Conservation (phyloP, 2,113 vertebrate species). For the Tychaedon coryphoeus region DNA sequence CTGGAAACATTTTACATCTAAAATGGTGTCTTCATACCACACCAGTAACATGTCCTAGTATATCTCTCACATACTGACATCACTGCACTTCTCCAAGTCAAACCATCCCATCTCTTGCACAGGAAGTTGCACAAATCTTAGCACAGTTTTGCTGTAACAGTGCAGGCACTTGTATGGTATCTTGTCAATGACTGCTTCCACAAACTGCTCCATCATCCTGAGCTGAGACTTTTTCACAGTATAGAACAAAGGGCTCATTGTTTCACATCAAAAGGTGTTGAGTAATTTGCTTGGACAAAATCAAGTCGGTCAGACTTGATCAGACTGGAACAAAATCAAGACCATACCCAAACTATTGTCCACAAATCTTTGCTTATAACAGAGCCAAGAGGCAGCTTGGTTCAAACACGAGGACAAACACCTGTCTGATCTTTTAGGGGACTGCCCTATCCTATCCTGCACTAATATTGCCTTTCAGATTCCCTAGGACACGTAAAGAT, state of each 20-base stretch:
- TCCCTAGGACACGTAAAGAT: background rate
- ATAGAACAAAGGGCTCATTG: background rate
- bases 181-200: background rate
- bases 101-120: background rate
- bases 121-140: background rate
- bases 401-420: background rate
- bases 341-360: fast-evolving
- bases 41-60: background rate
- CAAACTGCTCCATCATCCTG: background rate
- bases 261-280: background rate
- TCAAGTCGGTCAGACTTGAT: background rate
- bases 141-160: background rate
- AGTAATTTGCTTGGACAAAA: background rate
- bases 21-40: background rate
- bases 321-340: background rate
- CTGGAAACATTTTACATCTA: background rate
- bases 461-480: background rate
- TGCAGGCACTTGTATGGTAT: background rate
- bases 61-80: background rate
- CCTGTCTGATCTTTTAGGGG: background rate
- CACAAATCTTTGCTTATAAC: background rate
- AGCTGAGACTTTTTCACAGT: background rate
- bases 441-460: background rate
- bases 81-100: background rate
- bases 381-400: background rate